Base-by-base conservation (phyloP, 2,113 vertebrate genomes). In the Tor tambroides region DNA sequence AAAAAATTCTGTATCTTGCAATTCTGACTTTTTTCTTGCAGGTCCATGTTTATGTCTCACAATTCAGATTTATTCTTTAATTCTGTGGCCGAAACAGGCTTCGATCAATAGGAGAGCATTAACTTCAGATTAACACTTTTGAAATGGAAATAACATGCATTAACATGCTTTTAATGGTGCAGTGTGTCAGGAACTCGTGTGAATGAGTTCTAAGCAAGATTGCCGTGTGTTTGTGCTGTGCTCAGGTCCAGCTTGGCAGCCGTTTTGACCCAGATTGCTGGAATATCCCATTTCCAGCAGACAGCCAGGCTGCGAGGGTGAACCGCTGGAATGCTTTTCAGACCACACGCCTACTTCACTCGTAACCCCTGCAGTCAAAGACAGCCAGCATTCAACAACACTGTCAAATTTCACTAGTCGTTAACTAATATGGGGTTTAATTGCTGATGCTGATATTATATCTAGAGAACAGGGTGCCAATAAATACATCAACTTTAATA, bases 311-410 rank as follows among this genome's bases (percentile, higher is more conserved):
- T 91, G 85, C 91, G 85, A 85, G 84, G 83, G 87, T 61, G 86
- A 91, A 90, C 92, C 92, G 90, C 61, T 86, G 90, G 93, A 92
- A 94, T 92, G 92, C 86, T 51, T 84, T 76, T 86, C 84, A 85
- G 83, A 90, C 90, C 85, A 56, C 89, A 88, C 80, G 49, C 51
- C 43, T 74, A 30, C 51, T 75, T 83, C 51, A 56, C 77, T 54
- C 28, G 30, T 72, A 65, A 77, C 76, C 84, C 84, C 71, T 51
- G 83, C 43, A 59, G 80, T 81, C 80, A 85, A 32, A 14, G 65
- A 28, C 46, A 5, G 51, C 30, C 46, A 51, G 76, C 26, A 30
- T n/a, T 61, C 23, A 59, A 56, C 19, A 85, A 85, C 10, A 41
- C 49, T 6, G 15, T 28, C 51, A 28, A 26, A 17, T 59, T 71